A percentile compares a stretch with the other conserved stretches of the same genome.
These are phyloP conservation scores for Chiridota heheva DNA, from an alignment of 35 echinoderm and acorn worm genomes.

Conservation along the genomic window DNA sequence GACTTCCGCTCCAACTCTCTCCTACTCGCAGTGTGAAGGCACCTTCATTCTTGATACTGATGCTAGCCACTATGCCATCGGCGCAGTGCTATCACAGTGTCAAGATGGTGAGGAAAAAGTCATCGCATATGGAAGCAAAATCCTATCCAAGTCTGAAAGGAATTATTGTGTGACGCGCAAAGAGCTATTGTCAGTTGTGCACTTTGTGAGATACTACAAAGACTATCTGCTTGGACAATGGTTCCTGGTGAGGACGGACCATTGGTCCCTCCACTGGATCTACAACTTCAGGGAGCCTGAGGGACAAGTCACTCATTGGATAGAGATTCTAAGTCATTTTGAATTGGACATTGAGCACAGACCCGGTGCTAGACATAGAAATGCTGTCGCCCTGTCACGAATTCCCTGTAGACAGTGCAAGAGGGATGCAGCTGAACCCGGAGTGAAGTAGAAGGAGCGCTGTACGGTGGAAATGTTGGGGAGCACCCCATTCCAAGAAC, in stretches of 20 bases:
- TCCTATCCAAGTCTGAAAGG: constrained; percentile 34
- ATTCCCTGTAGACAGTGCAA: constrained; percentile 39
- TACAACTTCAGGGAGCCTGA: constrained; percentile 56
- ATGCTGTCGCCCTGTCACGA: constrained; percentile 47
- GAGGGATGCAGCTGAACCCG: neutral
- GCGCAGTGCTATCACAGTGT: constrained; percentile 45
- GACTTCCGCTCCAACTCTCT: neutral
- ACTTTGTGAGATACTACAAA: constrained; percentile 41
- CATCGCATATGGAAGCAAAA: constrained; percentile 54
- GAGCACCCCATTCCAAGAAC: neutral
- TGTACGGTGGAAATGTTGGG: neutral
- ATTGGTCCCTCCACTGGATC: constrained; percentile 40
- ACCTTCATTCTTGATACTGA: constrained; percentile 70
- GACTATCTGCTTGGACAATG: constrained; percentile 55
- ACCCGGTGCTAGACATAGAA: constrained; percentile 49
- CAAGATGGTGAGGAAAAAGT: constrained; percentile 54
- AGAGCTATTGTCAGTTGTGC: constrained; percentile 51
- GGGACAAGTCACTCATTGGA: constrained; percentile 64
- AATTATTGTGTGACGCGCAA: constrained; percentile 64
- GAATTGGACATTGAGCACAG: constrained; percentile 49
- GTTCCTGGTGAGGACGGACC: constrained; percentile 61
- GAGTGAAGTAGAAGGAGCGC: neutral
- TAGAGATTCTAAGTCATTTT: constrained; percentile 33
- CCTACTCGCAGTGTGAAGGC: constrained; percentile 2
- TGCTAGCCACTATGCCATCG: constrained; percentile 56